phyloP scores from a whole-genome alignment of 2,797 vertebrate genomes.

The Artibeus jamaicensis region DNA sequence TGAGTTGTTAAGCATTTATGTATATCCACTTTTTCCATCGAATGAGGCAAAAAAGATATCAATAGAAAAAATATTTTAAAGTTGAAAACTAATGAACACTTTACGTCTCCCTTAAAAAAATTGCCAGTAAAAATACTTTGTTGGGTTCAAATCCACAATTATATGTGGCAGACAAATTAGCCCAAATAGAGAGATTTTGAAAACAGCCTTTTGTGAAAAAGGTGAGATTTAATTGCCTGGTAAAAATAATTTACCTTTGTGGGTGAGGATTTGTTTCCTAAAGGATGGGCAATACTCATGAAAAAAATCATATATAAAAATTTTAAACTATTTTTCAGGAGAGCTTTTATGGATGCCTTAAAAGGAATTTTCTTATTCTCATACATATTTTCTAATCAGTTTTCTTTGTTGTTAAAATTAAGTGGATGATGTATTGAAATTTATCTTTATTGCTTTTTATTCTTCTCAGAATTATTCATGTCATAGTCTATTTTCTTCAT shows the following conservation, averaged over 20 bases:
- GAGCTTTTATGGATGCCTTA: neutral
- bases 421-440: conserved; percentile 12
- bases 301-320: neutral
- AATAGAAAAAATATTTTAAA: neutral
- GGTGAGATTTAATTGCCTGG: neutral
- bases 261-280: neutral
- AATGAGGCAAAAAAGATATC: neutral
- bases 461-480: conserved; percentile 71
- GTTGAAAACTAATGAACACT: conserved; percentile 6
- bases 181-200: neutral
- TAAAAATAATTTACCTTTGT: conserved; percentile 41
- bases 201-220: conserved; percentile 29
- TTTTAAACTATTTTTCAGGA: conserved; percentile 20
- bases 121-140: neutral
- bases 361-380: neutral
- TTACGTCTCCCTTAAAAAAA: neutral
- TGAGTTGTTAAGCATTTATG: neutral
- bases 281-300: neutral
- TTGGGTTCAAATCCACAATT: neutral
- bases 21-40: neutral
- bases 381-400: neutral
- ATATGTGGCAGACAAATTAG: neutral
- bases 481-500: conserved; percentile 73
- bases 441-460: conserved; percentile 42
- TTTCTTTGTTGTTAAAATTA: conserved; percentile 54